A percentile compares a stretch with the other conserved stretches of the same genome.
These are phyloP conservation scores for Ostrea denselamellosa DNA, from an alignment of 1,140 invertebrate species.

Conservation along the genomic window DNA sequence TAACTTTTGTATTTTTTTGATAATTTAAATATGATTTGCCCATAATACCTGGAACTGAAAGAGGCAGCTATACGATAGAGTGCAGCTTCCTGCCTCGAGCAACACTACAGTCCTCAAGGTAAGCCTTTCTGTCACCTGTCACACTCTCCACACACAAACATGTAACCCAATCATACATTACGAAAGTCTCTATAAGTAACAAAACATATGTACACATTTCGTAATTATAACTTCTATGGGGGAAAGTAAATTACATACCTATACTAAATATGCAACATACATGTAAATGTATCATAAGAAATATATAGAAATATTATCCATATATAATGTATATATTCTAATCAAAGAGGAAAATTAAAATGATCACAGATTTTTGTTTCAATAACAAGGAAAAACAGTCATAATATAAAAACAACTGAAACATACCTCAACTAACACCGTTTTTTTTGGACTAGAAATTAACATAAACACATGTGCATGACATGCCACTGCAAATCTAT, in stretches of 20 bases:
- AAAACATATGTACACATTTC: background rate
- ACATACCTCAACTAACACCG: background rate
- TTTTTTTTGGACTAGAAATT: background rate
- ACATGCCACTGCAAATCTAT: background rate
- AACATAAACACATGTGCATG: conserved; percentile 10
- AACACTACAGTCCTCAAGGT: background rate
- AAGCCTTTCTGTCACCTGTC: background rate
- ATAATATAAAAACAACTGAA: conserved; percentile 34
- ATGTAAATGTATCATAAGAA: conserved; percentile 40
- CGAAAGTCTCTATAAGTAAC: background rate
- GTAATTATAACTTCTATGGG: background rate
- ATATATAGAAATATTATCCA: conserved; percentile 34
- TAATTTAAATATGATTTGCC: too few species aligned
- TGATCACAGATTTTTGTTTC: conserved; percentile 39
- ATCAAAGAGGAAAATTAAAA: conserved; percentile 28
- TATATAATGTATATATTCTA: conserved; percentile 32
- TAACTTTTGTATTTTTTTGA: too few species aligned
- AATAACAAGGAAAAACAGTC: conserved; percentile 35
- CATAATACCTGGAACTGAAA: too few species aligned
- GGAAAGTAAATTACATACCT: background rate
- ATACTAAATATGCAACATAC: conserved; percentile 36
- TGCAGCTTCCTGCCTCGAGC: background rate
- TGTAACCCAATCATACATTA: background rate
- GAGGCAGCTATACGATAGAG: too few species aligned
- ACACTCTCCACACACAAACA: background rate